Evolutionary conservation across 2,888 invertebrate genomes (phyloP), one percentile per base, ranked within the genome.

Genomic region (Drosophila helvetica): DNA sequence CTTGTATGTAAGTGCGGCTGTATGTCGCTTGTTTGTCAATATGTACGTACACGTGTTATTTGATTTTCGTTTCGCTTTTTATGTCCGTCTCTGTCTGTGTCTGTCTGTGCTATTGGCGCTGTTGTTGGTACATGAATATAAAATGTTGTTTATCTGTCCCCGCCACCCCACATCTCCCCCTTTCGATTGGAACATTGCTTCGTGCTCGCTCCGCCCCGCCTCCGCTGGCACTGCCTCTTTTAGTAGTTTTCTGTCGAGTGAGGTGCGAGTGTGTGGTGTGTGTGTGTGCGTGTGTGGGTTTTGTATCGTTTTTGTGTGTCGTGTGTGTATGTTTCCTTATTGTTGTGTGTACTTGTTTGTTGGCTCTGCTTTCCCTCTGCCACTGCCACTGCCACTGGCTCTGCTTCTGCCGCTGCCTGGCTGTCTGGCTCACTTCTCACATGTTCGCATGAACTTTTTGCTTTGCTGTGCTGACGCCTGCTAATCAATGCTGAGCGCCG

Each of bases 401-500:
- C 12, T 73, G 55, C 54, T 70, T 64, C 65, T 61, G 71, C 68
- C 55, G 48, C 53, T 73, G 63, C 77, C 65, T 72, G 70, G 53
- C 61, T 65, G 79, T 68, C 68, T 74, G 75, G 69, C 81, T 77
- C 69, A 51, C 65, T 64, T 75, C 81, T 77, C 69, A 51, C 65
- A 61, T 75, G 72, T 74, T 84, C 74, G 72, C 70, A 76, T 86
- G 80, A 86, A 88, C 79, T 77, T 88, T 83, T 84, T 68, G 84
- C 84, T 80, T 80, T 80, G 74, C 67, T 77, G 82, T 63, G 57
- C 66, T 72, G 48, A 62, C 72, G 85, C 79, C 52, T 80, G 82
- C 85, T 88, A 88, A 86, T 86, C 89, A 86, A 84, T 80, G 82
- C 86, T 86, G 86, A 67, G 83, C 89, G 89, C 86, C 86, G 88